phyloP scores from a whole-genome alignment of 2,113 vertebrate genomes.

The Serinus canaria region DNA sequence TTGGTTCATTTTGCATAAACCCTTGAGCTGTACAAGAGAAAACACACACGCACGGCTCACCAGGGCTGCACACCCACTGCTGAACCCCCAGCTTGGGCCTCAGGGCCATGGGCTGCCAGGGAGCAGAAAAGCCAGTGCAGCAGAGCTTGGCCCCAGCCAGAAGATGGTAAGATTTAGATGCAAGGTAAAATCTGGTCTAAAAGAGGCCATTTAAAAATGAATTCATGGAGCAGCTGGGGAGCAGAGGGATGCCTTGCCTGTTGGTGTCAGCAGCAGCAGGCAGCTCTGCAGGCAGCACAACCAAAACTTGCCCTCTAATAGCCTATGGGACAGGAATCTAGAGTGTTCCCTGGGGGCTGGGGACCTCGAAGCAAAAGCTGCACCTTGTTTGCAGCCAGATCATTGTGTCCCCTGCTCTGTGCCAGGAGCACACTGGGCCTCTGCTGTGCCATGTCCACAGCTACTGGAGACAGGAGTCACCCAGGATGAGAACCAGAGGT shows the following conservation, averaged over 20 bases:
- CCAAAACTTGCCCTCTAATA: background rate
- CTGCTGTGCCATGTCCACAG: fast-evolving
- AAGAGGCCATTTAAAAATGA: background rate
- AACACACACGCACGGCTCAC: fast-evolving
- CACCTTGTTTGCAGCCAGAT: background rate
- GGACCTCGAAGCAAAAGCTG: background rate
- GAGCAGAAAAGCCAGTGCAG: background rate
- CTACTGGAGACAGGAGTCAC: background rate
- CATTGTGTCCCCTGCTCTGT: background rate
- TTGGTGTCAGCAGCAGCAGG: background rate
- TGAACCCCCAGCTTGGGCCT: background rate
- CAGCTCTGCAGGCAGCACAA: background rate
- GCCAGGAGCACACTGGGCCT: background rate
- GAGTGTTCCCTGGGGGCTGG: background rate
- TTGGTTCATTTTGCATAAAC: background rate
- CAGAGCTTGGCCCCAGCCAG: background rate
- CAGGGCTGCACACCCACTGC: background rate
- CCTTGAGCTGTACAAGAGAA: background rate
- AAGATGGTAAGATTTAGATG: background rate
- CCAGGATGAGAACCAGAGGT: fast-evolving
- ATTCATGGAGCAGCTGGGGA: fast-evolving
- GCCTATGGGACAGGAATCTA: background rate
- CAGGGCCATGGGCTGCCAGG: background rate
- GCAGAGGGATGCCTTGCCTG: background rate
- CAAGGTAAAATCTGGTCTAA: background rate